Percentiles rank a stretch among this genome's conserved stretches.
Evolutionary conservation across 1,140 invertebrate genomes (phyloP).

Genomic region (Cydia fagiglandana): DNA sequence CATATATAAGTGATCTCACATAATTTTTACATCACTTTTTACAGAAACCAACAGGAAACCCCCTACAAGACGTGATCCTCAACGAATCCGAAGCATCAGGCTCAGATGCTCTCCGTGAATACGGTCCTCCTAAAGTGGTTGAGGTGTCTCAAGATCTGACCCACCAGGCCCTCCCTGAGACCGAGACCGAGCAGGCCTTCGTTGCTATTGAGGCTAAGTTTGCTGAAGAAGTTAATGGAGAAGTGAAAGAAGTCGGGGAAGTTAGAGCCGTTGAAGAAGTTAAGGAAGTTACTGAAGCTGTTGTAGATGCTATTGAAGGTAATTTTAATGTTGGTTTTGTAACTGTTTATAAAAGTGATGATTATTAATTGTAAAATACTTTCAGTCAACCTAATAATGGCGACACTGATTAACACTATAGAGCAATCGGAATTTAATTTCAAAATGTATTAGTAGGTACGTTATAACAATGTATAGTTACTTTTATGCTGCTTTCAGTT

Average conservation of each 20-base stretch:
- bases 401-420: too few relatives aligned
- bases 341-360: not conserved
- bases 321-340: not conserved
- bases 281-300: slow-evolving; percentile 13
- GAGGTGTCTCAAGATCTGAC: slow-evolving; percentile 49
- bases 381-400: too few relatives aligned
- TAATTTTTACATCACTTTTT: slow-evolving; percentile 22
- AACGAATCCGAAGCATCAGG: slow-evolving; percentile 61
- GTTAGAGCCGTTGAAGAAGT: slow-evolving; percentile 19
- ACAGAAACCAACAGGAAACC: slow-evolving; percentile 50
- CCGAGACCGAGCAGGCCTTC: slow-evolving; percentile 53
- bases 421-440: too few relatives aligned
- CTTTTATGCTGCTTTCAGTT: not conserved
- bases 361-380: too few relatives aligned
- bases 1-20: too few relatives aligned
- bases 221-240: slow-evolving; percentile 34
- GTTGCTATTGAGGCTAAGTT: slow-evolving; percentile 39
- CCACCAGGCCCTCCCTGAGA: slow-evolving; percentile 60
- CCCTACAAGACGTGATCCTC: slow-evolving; percentile 48
- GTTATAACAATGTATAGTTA: too few relatives aligned
- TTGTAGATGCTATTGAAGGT: slow-evolving; percentile 10
- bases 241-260: slow-evolving; percentile 35
- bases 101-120: slow-evolving; percentile 62
- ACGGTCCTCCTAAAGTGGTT: slow-evolving; percentile 60
- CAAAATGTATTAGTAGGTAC: too few relatives aligned